Conservation (phyloP, 2,888 invertebrate species). For the Empis livida region DNA sequence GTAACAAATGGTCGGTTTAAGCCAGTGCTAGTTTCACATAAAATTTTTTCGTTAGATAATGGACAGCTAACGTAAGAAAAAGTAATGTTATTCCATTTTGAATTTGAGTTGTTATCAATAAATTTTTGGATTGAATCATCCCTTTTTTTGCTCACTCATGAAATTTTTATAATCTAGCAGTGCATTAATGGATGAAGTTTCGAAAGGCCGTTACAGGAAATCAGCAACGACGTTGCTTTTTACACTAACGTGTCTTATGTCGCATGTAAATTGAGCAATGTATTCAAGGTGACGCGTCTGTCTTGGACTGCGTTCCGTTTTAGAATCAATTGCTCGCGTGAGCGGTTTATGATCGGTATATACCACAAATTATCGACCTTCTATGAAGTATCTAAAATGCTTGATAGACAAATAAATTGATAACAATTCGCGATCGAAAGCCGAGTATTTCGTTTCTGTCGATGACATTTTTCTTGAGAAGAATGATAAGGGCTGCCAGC, state of each 20-base stretch:
- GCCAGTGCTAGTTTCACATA: slow-evolving; percentile 2
- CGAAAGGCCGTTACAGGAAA: neutral
- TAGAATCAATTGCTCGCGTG: slow-evolving; percentile 19
- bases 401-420: slow-evolving; percentile 15
- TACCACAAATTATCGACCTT: slow-evolving; percentile 19
- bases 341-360: slow-evolving; percentile 22
- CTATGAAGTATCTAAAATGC: slow-evolving; percentile 27
- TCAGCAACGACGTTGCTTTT: slow-evolving; percentile 14
- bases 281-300: slow-evolving; percentile 24
- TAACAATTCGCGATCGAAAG: slow-evolving; percentile 5
- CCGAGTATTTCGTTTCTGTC: slow-evolving; percentile 1
- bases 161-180: neutral
- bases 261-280: slow-evolving; percentile 11
- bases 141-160: neutral
- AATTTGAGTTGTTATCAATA: neutral
- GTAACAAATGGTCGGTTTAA: slow-evolving; percentile 2
- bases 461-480: slow-evolving; percentile 4
- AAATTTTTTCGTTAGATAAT: neutral
- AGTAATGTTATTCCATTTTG: neutral
- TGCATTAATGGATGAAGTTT: neutral
- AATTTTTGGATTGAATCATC: neutral
- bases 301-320: slow-evolving; percentile 20
- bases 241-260: slow-evolving; percentile 1
- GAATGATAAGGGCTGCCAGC: slow-evolving; percentile 16
- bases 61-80: neutral